These are phyloP conservation scores for Chiloscyllium plagiosum DNA, from an alignment of 2,113 vertebrate species.

Conservation along the genomic window DNA sequence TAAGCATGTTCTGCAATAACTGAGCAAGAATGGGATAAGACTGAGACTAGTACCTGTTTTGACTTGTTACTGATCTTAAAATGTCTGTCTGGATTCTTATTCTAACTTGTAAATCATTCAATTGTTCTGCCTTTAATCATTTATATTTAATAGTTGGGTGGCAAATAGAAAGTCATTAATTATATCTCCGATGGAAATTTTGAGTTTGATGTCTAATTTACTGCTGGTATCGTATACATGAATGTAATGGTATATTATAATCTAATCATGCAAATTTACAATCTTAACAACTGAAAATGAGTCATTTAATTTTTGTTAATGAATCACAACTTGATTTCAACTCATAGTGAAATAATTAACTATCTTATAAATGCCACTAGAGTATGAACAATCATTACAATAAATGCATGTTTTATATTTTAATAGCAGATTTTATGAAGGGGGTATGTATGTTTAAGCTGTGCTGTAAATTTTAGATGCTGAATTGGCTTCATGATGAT, in stretches of 20 bases:
- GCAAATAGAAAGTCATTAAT: not conserved
- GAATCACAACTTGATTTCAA: not conserved
- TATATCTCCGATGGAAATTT: not conserved
- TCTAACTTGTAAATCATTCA: not conserved
- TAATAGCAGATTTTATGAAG: not conserved
- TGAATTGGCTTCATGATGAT: not conserved
- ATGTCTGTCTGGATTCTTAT: not conserved
- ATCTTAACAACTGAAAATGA: constrained; percentile 11
- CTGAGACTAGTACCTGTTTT: not conserved
- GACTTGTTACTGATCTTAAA: not conserved
- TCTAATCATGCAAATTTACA: not conserved
- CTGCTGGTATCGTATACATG: not conserved
- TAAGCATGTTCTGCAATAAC: not conserved
- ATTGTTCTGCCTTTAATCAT: not conserved
- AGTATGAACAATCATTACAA: not conserved
- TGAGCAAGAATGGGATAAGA: not conserved
- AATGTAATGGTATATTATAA: not conserved
- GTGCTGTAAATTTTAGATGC: not conserved
- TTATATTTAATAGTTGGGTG: not conserved
- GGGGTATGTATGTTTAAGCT: not conserved
- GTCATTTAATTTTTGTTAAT: constrained; percentile 6
- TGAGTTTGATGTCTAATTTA: not conserved
- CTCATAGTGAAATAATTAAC: not conserved
- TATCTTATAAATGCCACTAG: not conserved
- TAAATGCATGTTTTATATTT: not conserved